Percentiles rank a stretch among this genome's conserved stretches.
phyloP scores from a whole-genome alignment of 2,888 invertebrate genomes.

The Diogma glabrata region DNA sequence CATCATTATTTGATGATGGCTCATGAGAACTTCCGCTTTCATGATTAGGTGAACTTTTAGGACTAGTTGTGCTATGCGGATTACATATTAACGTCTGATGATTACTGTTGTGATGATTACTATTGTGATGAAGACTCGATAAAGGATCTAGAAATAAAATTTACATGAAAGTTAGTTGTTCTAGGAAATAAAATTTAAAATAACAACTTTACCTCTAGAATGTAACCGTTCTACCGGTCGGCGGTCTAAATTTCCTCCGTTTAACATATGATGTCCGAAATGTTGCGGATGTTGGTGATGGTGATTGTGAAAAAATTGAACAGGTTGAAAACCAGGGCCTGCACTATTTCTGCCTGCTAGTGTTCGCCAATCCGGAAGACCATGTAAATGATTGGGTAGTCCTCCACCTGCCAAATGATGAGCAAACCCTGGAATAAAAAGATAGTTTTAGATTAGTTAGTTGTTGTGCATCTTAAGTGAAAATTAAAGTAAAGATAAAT shows the following conservation, averaged over 20 bases:
- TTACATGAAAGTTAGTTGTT: neutral
- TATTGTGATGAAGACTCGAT: neutral
- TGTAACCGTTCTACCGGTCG: constrained; percentile 16
- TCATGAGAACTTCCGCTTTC: constrained; percentile 20
- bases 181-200: neutral
- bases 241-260: neutral
- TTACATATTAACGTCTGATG: constrained; percentile 30
- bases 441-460: too few relatives aligned
- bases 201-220: neutral
- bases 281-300: constrained; percentile 41
- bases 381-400: constrained; percentile 44
- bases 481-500: neutral
- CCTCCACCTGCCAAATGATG: constrained; percentile 56
- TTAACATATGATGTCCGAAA: constrained; percentile 44
- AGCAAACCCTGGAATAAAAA: constrained; percentile 50
- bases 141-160: neutral
- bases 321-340: constrained; percentile 26
- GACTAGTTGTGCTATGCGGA: constrained; percentile 61
- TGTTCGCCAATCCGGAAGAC: constrained; percentile 51
- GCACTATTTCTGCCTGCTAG: constrained; percentile 27
- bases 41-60: constrained; percentile 45
- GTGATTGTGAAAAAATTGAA: constrained; percentile 32
- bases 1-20: constrained; percentile 36
- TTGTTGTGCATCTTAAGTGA: too few relatives aligned
- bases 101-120: neutral